A percentile compares a stretch with the other conserved stretches of the same genome.
Conservation (phyloP, 2,888 invertebrate genomes). For the Antheraea yamamai region DNA sequence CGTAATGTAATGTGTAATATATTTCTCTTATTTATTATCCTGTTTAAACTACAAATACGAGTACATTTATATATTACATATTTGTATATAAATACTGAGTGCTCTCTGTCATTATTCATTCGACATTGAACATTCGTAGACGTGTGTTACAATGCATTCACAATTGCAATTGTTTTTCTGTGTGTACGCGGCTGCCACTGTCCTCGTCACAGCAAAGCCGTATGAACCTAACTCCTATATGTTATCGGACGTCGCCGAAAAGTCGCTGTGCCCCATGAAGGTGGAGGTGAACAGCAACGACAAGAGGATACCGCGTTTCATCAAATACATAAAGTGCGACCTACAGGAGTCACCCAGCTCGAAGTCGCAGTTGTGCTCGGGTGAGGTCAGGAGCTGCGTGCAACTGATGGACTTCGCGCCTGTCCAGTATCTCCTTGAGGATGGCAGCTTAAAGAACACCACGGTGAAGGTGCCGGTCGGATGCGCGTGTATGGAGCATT, state of each 20-base stretch:
- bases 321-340: background rate
- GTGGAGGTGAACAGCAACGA: background rate
- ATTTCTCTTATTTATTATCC: too few relatives aligned
- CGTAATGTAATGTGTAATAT: too few relatives aligned
- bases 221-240: background rate
- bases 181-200: background rate
- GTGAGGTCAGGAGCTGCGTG: background rate
- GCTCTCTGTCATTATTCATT: background rate
- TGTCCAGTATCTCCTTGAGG: background rate
- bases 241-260: background rate
- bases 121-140: background rate
- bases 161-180: background rate
- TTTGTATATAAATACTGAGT: background rate
- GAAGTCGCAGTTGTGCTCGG: background rate
- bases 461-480: slow-evolving; percentile 1
- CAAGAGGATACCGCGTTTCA: background rate
- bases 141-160: background rate
- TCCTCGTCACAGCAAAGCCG: background rate
- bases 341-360: background rate
- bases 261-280: slow-evolving; percentile 2
- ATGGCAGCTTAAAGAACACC: background rate
- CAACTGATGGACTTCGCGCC: slow-evolving; percentile 9
- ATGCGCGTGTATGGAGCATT: background rate
- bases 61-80: background rate
- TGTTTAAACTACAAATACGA: too few relatives aligned